Base-by-base conservation (phyloP, 2,113 vertebrate species). In the Myotis yumanensis region DNA sequence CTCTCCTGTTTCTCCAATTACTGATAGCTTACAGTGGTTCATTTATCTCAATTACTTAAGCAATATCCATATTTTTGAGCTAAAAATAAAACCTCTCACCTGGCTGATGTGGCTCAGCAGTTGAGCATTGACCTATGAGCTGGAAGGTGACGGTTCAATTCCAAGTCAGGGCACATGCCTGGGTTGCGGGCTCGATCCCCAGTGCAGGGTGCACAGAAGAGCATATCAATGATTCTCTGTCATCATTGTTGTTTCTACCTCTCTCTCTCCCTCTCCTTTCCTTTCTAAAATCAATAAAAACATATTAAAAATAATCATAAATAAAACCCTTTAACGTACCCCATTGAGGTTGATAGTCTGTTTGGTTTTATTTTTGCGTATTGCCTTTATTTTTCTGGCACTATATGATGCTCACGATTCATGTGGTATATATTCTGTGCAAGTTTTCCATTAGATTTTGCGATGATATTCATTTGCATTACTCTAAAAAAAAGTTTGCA, bases 401-500 rank as follows among this genome's bases (percentile, higher is more conserved):
- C 25, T 54, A 54, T 2, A 20, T 22, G 7, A 3, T 77, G 2
- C 2, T 43, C 1, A 1, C 37, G 2, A 11, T 40, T 69, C 3
- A 51, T 20, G 6, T 43, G 23, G 4, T 76, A 4, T 43, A 64
- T 93, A 87, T 89, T 23, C 5, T 89, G 30, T 2, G 2, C n/a
- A 35, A 8, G 5, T 48, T 30, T 79, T 79, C 2, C 8, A 66
- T 52, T 91, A 92, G 14, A 51, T 90, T 90, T 88, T 64, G 11
- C 73, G 91, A 69, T 75, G 1, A 32, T 48, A 75, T 32, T 68
- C 10, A 92, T 48, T 69, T 57, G 9, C 32, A 85, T 91, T 92
- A 22, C 59, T 86, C 40, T 86, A 73, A 79, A 93, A 79, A 93
- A 64, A 86, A 57, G 14, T 64, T 89, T 85, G 2, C 7, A 86